Percentiles rank a stretch among this genome's conserved stretches.
phyloP scores from a whole-genome alignment of 2,888 invertebrate species.

The Biston stratarius region DNA sequence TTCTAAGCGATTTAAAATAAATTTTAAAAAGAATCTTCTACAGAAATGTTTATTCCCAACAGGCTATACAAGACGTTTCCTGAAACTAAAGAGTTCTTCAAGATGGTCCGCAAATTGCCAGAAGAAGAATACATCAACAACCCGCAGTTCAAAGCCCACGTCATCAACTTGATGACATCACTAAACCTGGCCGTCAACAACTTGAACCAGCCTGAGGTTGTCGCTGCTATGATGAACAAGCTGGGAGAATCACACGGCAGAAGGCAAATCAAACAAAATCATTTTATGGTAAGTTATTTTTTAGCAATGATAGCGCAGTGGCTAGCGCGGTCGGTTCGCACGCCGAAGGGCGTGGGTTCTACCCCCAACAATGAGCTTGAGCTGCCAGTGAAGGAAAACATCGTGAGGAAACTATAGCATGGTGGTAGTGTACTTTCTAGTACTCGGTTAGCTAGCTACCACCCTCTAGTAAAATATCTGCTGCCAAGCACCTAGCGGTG shows the following conservation, averaged over 20 bases:
- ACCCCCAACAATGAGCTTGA: no score
- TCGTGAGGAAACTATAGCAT: no score
- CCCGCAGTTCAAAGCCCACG: slow-evolving; percentile 80
- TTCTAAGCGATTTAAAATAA: no score
- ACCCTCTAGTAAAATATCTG: no score
- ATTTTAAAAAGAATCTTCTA: no score
- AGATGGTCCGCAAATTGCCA: slow-evolving; percentile 68
- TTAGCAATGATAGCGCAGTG: no score
- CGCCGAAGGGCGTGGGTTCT: no score
- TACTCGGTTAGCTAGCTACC: no score
- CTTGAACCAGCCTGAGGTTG: slow-evolving; percentile 76
- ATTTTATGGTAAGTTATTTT: slow-evolving; percentile 66
- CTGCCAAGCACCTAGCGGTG: no score
- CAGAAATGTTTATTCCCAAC: slow-evolving; percentile 35
- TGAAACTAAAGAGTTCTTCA: slow-evolving; percentile 76
- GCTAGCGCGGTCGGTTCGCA: no score
- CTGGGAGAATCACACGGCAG: slow-evolving; percentile 74
- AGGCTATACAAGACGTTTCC: slow-evolving; percentile 75
- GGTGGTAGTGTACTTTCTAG: no score
- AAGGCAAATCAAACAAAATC: slow-evolving; percentile 67
- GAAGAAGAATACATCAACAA: slow-evolving; percentile 71
- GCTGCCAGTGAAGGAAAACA: no score
- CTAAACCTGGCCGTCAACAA: slow-evolving; percentile 72
- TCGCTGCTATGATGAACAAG: slow-evolving; percentile 78
- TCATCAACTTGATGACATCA: slow-evolving; percentile 78